Conservation (phyloP, 1,140 invertebrate genomes). For the Pectinophora gossypiella region DNA sequence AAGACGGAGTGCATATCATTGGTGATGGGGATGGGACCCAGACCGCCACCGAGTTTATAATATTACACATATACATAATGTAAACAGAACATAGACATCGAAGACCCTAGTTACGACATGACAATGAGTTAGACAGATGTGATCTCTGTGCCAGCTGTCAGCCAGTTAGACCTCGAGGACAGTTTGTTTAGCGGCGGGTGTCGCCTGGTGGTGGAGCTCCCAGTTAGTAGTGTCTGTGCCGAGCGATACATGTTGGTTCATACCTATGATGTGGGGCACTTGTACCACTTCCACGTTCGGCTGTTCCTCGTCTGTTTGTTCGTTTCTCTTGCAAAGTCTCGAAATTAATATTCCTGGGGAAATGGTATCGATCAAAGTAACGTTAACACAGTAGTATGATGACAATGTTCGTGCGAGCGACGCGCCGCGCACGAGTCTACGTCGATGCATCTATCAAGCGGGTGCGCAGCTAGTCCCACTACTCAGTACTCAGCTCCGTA, state of each 20-base stretch:
- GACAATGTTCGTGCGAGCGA: background rate
- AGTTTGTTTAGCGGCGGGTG: background rate
- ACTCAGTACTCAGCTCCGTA: conserved; percentile 40
- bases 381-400: background rate
- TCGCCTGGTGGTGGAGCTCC: background rate
- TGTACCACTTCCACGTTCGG: conserved; percentile 30
- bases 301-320: conserved; percentile 25
- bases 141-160: conserved; percentile 10
- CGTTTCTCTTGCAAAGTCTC: conserved; percentile 52
- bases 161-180: background rate
- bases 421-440: background rate
- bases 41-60: background rate
- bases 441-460: conserved; percentile 46
- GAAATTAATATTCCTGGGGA: conserved; percentile 59
- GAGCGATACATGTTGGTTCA: conserved; percentile 24
- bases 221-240: conserved; percentile 42
- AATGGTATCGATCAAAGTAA: conserved; percentile 12
- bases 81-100: background rate
- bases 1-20: background rate
- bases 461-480: conserved; percentile 41
- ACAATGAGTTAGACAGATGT: conserved; percentile 3
- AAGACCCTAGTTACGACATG: conserved; percentile 2
- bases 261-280: conserved; percentile 42
- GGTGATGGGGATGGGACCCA: background rate
- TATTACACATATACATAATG: background rate